Conservation (phyloP, 2,113 vertebrate genomes). For the Equus przewalskii region DNA sequence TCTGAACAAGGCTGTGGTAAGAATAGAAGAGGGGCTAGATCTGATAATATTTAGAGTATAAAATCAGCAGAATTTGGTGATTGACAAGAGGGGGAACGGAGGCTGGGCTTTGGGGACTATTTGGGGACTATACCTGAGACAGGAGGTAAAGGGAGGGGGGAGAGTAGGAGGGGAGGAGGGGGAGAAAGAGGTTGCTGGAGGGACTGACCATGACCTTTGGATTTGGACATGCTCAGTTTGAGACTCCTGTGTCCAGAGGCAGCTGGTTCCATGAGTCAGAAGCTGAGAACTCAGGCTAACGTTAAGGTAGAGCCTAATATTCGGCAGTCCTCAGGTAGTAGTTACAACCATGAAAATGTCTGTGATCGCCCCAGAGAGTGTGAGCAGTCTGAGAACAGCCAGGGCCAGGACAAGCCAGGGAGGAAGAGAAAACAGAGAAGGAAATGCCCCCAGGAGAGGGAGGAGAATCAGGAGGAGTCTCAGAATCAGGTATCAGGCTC, state of each 20-base stretch:
- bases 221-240: background rate
- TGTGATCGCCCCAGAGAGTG: background rate
- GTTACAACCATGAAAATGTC: background rate
- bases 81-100: background rate
- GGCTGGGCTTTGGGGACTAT: background rate
- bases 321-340: background rate
- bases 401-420: background rate
- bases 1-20: background rate
- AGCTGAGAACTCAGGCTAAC: constrained; percentile 1
- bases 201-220: background rate
- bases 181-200: background rate
- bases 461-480: background rate
- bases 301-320: background rate
- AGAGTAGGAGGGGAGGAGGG: background rate
- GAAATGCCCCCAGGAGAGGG: background rate
- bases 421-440: constrained; percentile 11
- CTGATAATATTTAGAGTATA: background rate
- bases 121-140: background rate
- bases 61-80: constrained; percentile 28
- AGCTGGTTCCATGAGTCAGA: background rate
- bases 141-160: background rate
- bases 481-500: background rate
- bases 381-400: background rate
- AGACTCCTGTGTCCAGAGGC: constrained; percentile 7
- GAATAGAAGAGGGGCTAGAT: background rate